Percentiles rank a stretch among this genome's conserved stretches.
These are phyloP conservation scores for Aurelia coerulea DNA, from an alignment of 30 jellyfish, hydroid and myxozoan genomes.

Conservation along the genomic window DNA sequence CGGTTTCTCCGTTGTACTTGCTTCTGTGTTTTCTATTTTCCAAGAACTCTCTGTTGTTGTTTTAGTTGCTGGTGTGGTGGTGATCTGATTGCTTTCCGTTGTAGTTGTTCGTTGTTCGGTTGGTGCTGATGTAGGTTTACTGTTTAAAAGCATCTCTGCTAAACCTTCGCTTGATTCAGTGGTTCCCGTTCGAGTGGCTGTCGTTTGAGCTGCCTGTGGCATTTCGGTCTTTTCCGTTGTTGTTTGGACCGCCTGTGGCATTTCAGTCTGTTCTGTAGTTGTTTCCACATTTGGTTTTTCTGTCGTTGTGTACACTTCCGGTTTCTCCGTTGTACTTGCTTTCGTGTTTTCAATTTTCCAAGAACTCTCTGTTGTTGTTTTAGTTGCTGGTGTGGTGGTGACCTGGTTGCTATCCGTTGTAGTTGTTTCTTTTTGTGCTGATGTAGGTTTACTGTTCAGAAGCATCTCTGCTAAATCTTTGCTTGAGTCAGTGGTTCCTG, in stretches of 20 bases:
- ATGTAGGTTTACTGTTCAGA: constrained; percentile 13
- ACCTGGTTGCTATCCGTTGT: constrained; percentile 15
- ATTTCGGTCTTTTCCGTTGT: constrained; percentile 18
- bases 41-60: constrained; percentile 36
- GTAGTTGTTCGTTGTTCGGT: constrained; percentile 5
- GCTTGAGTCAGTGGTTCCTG: constrained; percentile 41
- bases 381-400: constrained; percentile 32
- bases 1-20: neutral
- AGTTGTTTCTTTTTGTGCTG: constrained; percentile 3
- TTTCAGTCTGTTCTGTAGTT: neutral
- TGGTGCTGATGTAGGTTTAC: constrained; percentile 6
- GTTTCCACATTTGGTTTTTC: neutral
- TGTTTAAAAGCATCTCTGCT: constrained; percentile 37
- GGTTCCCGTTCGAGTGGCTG: neutral
- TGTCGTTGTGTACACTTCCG: neutral
- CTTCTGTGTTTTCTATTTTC: neutral
- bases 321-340: neutral
- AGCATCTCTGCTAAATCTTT: constrained; percentile 36
- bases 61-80: constrained; percentile 29
- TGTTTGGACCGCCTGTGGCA: neutral
- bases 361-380: constrained; percentile 36
- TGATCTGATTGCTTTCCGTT: constrained; percentile 8
- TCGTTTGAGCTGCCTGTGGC: neutral
- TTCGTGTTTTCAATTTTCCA: neutral
- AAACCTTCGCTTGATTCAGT: constrained; percentile 46